A percentile compares a stretch with the other conserved stretches of the same genome.
These are phyloP conservation scores for Phalacrocorax aristotelis DNA, from an alignment of 2,113 vertebrate species.

Conservation along the genomic window DNA sequence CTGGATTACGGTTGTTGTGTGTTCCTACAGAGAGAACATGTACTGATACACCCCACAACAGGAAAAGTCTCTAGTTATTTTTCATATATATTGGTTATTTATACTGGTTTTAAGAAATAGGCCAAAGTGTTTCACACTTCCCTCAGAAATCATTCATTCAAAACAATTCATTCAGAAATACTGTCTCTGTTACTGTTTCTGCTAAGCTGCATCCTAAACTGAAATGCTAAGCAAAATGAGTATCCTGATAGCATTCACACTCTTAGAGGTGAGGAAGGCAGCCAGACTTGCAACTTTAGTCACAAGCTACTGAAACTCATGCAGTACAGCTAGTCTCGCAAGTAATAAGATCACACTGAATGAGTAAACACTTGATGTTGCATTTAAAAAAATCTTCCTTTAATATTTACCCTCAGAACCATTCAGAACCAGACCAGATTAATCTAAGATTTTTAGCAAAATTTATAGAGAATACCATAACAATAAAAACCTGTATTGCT, in stretches of 20 bases:
- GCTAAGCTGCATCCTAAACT: background rate
- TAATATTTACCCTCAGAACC: background rate
- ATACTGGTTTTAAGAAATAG: accelerated
- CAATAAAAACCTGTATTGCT: background rate
- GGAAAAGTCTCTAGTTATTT: background rate
- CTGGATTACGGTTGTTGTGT: background rate
- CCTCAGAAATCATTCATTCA: background rate
- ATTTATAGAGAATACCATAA: background rate
- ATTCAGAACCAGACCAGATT: background rate
- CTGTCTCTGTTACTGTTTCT: background rate
- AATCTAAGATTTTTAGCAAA: background rate
- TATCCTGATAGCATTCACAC: background rate
- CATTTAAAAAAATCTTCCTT: background rate
- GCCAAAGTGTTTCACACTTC: background rate
- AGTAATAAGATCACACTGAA: background rate
- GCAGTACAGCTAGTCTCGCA: background rate
- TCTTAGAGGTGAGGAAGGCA: background rate
- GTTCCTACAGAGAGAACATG: background rate
- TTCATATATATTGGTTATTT: background rate
- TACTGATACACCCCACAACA: background rate
- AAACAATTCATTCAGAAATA: background rate
- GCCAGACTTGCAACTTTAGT: background rate
- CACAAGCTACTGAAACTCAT: background rate
- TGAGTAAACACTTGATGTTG: background rate
- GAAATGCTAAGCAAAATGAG: background rate